Percentiles rank a stretch among this genome's conserved stretches.
phyloP scores from a whole-genome alignment of 2,888 invertebrate genomes.

The Fragum whitleyi region DNA sequence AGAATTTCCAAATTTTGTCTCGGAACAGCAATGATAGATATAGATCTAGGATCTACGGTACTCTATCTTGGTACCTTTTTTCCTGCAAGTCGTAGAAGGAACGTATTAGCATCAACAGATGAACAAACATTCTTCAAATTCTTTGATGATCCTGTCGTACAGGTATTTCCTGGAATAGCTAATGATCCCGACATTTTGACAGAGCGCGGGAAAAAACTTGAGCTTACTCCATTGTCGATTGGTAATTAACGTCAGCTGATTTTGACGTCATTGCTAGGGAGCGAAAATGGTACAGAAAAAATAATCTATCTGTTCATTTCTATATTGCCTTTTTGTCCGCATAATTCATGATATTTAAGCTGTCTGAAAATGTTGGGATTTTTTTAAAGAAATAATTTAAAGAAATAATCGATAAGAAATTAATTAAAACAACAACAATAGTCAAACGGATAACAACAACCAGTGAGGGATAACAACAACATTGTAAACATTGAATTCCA shows the following conservation, averaged over 20 bases:
- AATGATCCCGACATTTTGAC: conserved; percentile 13
- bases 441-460: conserved; percentile 6
- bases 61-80: no score
- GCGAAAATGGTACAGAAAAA: no score
- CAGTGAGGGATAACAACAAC: neutral
- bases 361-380: no score
- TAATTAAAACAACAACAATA: neutral
- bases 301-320: no score
- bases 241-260: conserved; percentile 1
- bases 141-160: neutral
- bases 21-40: no score
- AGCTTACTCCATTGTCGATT: neutral
- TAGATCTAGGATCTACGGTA: no score
- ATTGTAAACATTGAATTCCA: neutral
- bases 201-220: neutral
- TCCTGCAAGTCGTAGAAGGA: conserved; percentile 49
- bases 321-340: no score
- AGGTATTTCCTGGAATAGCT: neutral
- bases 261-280: conserved; percentile 7
- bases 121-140: conserved; percentile 2
- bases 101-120: conserved; percentile 35
- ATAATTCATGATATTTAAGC: no score
- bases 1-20: no score
- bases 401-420: neutral
- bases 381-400: no score